Base-by-base conservation (phyloP, 2,113 vertebrate species). In the Zosterops borbonicus region DNA sequence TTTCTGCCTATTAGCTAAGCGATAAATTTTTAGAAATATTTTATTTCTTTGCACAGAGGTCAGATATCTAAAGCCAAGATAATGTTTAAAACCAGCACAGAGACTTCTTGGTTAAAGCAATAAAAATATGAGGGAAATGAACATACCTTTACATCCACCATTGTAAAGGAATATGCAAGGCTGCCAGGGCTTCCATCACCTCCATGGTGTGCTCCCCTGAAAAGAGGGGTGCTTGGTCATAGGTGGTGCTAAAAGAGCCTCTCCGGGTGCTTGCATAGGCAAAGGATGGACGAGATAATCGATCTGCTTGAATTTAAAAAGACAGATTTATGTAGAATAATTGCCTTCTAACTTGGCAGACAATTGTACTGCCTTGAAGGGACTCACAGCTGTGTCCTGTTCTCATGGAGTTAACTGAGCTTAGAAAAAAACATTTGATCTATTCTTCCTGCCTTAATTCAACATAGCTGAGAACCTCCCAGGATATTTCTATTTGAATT, bases 241-340 rank as follows among this genome's bases (percentile, higher is more conserved):
- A 82, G 91, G 73, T 84, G 89, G 83, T 87, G 58, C 64, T 87
- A 44, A 44, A 81, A 52, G 59, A 92, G 52, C 69, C 41, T 89
- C 89, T 89, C 90, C 1, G 52, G 71, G 42, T 67, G 52, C 59
- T 84, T 60, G 59, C 65, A 41, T 4, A 90, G 75, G 76, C 62
- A 65, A 74, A 68, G 44, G 93, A 93, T 88, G 68, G 82, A 94
- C 0, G 39, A 90, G 75, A 42, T 68, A 87, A 91, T 94, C 59
- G 42, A 95, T 96, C 55, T 90, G 85, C 93, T 80, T 93, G 82
- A 89, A 87, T 94, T 96, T 94, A 91, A 92, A 95, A 92, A 82
- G 91, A 87, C 81, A 92, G 94, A 95, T 92, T 84, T 95, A 85
- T 82, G 65, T 85, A 82, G 81, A 94, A 83, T 92, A 87, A 91